phyloP scores from a whole-genome alignment of 2,888 invertebrate genomes.

The Drosophila paramelanica region DNA sequence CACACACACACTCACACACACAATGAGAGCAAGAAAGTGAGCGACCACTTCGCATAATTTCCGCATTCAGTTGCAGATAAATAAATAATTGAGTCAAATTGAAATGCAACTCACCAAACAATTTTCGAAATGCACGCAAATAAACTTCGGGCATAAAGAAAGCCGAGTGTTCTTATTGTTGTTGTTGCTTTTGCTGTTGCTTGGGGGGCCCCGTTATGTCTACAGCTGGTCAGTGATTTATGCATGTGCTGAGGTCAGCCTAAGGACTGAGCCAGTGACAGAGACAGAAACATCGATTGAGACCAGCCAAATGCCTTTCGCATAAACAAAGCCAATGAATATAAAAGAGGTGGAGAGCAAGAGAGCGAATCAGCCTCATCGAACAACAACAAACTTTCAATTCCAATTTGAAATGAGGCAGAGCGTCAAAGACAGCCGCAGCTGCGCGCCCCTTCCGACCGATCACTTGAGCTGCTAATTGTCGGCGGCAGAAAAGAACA shows the following conservation, averaged over 20 bases:
- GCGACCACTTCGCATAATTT: conserved; percentile 69
- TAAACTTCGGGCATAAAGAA: conserved; percentile 68
- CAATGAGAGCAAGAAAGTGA: conserved; percentile 6
- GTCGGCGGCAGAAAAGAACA: conserved; percentile 65
- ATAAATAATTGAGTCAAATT: conserved; percentile 81
- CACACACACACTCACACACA: not conserved
- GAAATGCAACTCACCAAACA: conserved; percentile 81
- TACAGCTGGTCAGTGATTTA: conserved; percentile 73
- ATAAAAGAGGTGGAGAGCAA: conserved; percentile 1
- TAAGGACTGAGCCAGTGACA: conserved; percentile 39
- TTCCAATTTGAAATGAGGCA: conserved; percentile 78
- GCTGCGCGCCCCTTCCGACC: conserved; percentile 36
- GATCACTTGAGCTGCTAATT: conserved; percentile 78
- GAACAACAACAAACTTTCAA: conserved; percentile 65
- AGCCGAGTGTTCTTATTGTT: conserved; percentile 41
- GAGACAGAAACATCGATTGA: conserved; percentile 1
- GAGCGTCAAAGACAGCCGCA: conserved; percentile 74
- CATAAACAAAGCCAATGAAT: conserved; percentile 60
- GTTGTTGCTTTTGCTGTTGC: conserved; percentile 19
- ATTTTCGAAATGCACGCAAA: conserved; percentile 76
- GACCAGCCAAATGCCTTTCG: conserved; percentile 32
- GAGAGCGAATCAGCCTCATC: conserved; percentile 2
- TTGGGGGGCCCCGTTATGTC: conserved; percentile 69
- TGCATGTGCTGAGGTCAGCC: conserved; percentile 51
- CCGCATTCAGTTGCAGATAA: conserved; percentile 82